phyloP scores from a whole-genome alignment of 2,797 vertebrate genomes.

The Darevskia mixta region DNA sequence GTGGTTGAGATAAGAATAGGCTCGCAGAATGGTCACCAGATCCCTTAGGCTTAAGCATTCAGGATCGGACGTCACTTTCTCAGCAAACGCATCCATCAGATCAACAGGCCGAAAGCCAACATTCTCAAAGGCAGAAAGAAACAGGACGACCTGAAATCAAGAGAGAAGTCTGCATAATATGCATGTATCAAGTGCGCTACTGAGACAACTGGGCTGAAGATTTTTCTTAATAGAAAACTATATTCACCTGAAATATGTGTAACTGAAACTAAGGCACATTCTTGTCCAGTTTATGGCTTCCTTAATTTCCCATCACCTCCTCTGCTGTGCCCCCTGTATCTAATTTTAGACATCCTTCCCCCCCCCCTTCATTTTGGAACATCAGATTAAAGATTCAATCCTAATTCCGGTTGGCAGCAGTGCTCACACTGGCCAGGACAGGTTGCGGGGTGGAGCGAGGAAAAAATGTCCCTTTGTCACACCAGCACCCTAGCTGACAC shows the following conservation, averaged over 20 bases:
- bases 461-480: no score
- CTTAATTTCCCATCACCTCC: not conserved
- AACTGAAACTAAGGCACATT: not conserved
- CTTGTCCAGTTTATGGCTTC: not conserved
- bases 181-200: not conserved
- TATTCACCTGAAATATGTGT: not conserved
- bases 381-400: not conserved
- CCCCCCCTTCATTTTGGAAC: no score
- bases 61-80: constrained; percentile 80
- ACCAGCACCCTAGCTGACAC: no score
- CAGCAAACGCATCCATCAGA: constrained; percentile 83
- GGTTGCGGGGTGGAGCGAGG: no score
- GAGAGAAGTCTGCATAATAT: not conserved
- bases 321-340: not conserved
- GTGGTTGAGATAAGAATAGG: constrained; percentile 87
- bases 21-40: constrained; percentile 79
- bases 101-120: constrained; percentile 80
- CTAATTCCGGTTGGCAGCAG: no score
- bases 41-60: constrained; percentile 78
- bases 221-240: not conserved
- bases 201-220: not conserved
- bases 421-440: no score
- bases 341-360: not conserved
- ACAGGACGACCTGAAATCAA: constrained; percentile 80
- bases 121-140: constrained; percentile 81